Evolutionary conservation across 1,140 invertebrate species (phyloP).

Genomic region (Campoletis sonorensis): DNA sequence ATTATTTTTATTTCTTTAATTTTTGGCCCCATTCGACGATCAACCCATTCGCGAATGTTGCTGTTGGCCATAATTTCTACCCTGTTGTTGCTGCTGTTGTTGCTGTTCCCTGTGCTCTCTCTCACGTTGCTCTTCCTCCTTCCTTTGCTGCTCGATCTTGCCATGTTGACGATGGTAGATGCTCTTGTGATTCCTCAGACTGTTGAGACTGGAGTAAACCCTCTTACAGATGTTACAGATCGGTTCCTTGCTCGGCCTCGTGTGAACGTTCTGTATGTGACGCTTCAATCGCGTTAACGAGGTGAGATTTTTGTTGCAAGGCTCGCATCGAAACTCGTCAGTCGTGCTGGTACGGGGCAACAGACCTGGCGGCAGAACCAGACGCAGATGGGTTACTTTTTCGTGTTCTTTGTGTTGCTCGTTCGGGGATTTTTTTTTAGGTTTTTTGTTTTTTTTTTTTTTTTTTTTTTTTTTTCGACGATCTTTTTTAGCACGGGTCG

Average conservation of each 20-base stretch:
- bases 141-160: constrained; percentile 72
- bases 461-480: background rate
- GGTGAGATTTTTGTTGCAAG: constrained; percentile 91
- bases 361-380: constrained; percentile 77
- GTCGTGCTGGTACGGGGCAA: constrained; percentile 78
- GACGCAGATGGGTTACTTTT: constrained; percentile 74
- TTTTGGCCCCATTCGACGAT: constrained; percentile 18
- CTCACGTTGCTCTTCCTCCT: constrained; percentile 68
- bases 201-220: constrained; percentile 91
- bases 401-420: constrained; percentile 55
- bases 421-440: constrained; percentile 50
- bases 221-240: constrained; percentile 93
- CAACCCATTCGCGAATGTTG: constrained; percentile 55
- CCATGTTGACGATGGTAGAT: constrained; percentile 86
- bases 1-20: too few relatives aligned
- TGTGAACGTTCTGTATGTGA: constrained; percentile 92
- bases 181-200: constrained; percentile 91
- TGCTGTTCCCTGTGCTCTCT: constrained; percentile 63
- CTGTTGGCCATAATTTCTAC: constrained; percentile 58
- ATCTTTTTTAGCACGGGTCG: background rate
- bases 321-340: constrained; percentile 90
- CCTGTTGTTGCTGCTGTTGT: constrained; percentile 55
- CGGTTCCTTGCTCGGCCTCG: constrained; percentile 88
- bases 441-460: constrained; percentile 21
- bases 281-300: constrained; percentile 89